Conservation (phyloP, 2,888 invertebrate species). For the Dimorphilus gyrociliatus region DNA sequence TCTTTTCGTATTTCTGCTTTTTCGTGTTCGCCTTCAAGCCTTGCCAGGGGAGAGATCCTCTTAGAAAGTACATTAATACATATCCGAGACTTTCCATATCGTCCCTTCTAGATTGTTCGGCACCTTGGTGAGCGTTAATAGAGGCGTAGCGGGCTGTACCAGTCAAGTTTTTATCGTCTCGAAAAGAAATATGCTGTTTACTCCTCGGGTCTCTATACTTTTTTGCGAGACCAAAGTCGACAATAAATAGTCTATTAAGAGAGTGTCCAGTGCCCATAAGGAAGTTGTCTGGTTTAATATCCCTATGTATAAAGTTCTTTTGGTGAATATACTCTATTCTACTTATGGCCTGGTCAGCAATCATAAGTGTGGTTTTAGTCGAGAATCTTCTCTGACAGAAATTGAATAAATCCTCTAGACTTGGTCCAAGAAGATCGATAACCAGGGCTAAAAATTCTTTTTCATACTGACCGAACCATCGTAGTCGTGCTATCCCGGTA, state of each 20-base stretch:
- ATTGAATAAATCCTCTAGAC: slow-evolving; percentile 61
- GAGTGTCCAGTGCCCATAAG: slow-evolving; percentile 41
- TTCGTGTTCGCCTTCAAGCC: slow-evolving; percentile 84
- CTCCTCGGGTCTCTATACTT: slow-evolving; percentile 87
- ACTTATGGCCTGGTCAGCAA: slow-evolving; percentile 63
- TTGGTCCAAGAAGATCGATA: background rate
- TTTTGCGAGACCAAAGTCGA: slow-evolving; percentile 97
- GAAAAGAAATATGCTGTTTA: slow-evolving; percentile 77
- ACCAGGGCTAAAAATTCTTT: background rate
- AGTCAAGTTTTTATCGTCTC: slow-evolving; percentile 36
- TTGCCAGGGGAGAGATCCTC: slow-evolving; percentile 86
- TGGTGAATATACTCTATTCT: slow-evolving; percentile 95
- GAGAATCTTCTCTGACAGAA: slow-evolving; percentile 94
- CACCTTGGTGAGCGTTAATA: slow-evolving; percentile 96
- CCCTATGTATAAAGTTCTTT: slow-evolving; percentile 95
- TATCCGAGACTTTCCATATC: slow-evolving; percentile 99
- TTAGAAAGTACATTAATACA: slow-evolving; percentile 96
- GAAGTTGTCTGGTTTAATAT: slow-evolving; percentile 44
- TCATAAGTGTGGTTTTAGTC: slow-evolving; percentile 94
- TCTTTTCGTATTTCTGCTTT: slow-evolving; percentile 97
- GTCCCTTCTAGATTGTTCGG: slow-evolving; percentile 92
- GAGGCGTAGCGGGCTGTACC: slow-evolving; percentile 65
- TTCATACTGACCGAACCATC: slow-evolving; percentile 1
- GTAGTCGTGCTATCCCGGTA: background rate
- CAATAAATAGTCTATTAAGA: slow-evolving; percentile 60